Base-by-base conservation (phyloP, 1,140 invertebrate genomes). In the Augochlora pura region DNA sequence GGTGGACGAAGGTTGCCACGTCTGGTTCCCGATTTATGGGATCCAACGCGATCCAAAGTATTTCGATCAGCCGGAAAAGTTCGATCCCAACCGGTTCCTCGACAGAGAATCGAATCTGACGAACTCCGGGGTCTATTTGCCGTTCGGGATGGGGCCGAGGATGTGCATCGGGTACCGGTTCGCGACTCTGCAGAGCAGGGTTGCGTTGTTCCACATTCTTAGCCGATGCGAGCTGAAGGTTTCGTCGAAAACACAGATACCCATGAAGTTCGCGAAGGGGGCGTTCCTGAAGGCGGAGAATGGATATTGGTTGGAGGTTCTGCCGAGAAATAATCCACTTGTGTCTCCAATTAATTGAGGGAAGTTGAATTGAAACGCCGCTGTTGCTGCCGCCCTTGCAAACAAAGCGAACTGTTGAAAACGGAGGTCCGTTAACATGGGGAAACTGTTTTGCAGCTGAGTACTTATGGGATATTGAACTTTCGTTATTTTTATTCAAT, bases 11-110 rank as follows among this genome's bases (percentile, higher is more conserved):
- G 94, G 93, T 1, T 91, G 88, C 6, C 83, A 88, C 0, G 57
- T 95, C 0, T 88, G 88, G 12, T 87, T 95, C 14, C 92, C 93
- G 0, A 91, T 94, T n/a, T 94, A 94, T 66, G 90, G 91, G 18
- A 87, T 96, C 8, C 96, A 97, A 79, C 90, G 94, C 3, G 94
- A 96, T 82, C 92, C 94, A 0, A 91, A 94, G 25, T 93, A 94
- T 77, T 96, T 94, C 90, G 93, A 95, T 2, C 92, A 96, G 32
- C 96, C 96, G 0, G 89, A 95, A 2, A 91, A 87, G n/a, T 96
- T 94, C 67, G 87, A 93, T 75, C 94, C 94, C 0, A 93, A 94
- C 72, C 85, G 94, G 74, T 95, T 94, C 65, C 77, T 90, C n/a
- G 91, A 93, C 0, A 91, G 93, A 32, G 92, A 93, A 42, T 84